These are phyloP conservation scores for Euspilapteryx auroguttella DNA, from an alignment of 2,888 invertebrate species.

Conservation along the genomic window DNA sequence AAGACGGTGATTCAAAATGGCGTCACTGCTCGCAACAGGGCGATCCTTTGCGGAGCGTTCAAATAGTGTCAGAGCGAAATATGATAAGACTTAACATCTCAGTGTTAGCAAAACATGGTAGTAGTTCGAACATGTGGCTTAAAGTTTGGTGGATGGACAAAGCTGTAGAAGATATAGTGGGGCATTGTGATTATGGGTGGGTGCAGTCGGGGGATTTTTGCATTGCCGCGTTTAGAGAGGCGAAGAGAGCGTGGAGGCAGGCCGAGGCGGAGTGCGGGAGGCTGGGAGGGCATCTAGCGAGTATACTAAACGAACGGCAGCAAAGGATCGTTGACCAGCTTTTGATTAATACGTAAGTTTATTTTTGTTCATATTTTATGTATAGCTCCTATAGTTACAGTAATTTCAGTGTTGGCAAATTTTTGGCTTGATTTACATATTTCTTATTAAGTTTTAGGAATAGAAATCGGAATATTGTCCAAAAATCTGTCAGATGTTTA, in stretches of 20 bases:
- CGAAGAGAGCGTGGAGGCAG: constrained; percentile 64
- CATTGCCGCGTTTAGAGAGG: constrained; percentile 61
- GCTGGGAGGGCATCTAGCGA: constrained; percentile 69
- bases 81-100: constrained; percentile 51
- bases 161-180: constrained; percentile 62
- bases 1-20: constrained; percentile 63
- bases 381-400: no score
- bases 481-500: no score
- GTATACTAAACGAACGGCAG: constrained; percentile 65
- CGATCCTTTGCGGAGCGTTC: constrained; percentile 59
- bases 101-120: constrained; percentile 32
- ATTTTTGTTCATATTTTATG: no score
- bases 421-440: no score
- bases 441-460: no score
- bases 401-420: no score
- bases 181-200: constrained; percentile 73
- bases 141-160: constrained; percentile 67
- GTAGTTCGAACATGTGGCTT: constrained; percentile 48
- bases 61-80: constrained; percentile 63
- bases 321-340: constrained; percentile 67
- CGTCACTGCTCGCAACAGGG: constrained; percentile 62
- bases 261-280: constrained; percentile 68
- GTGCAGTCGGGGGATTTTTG: constrained; percentile 68
- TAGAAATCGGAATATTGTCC: no score
- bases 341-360: constrained; percentile 65